Base-by-base conservation (phyloP, 2,888 invertebrate species). In the Crossocerus cetratus region DNA sequence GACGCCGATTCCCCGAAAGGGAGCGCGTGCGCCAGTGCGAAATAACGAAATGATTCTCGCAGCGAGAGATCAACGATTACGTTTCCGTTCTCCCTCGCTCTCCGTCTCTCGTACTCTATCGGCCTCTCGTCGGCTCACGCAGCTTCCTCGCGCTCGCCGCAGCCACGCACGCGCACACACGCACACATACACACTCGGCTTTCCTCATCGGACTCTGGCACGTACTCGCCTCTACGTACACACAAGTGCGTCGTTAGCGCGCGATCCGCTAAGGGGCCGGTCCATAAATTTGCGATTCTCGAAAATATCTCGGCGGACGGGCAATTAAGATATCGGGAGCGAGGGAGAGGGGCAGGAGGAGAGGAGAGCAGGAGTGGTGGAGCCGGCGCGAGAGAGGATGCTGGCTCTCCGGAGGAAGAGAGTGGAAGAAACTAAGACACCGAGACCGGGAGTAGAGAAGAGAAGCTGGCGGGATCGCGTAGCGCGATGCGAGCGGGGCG, bases 271-370 rank as follows among this genome's bases (percentile, higher is more conserved):
- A 77, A 80, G 77, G 80, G 76, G 80, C 84, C 81, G 78, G 83
- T 80, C 82, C 82, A 84, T 86, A 86, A 86, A 86, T 86, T 86
- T 83, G 80, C 82, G 82, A 86, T 85, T 85, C 81, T 83, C 81
- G 81, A 86, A 85, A 86, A 85, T 83, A 84, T 79, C 78, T 81
- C 82, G 84, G 80, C 78, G 69, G 75, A 82, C 80, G 75, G 83
- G 82, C 86, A 84, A 86, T 86, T 86, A 85, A 86, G 86, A 85
- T 86, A 85, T 86, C 83, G 78, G 69, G 78, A 81, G 78, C 74
- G 81, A 80, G 70, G 69, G 55, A 42, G 65, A 65, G 23, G 65
- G 65, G 55, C 54, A 65, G 61, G 55, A 57, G 66, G 53, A 54
- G 63, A 70, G 63, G 8, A 56, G 43, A 16, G 61, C 45, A 44